Percentiles rank a stretch among this genome's conserved stretches.
Evolutionary conservation across 2,113 vertebrate genomes (phyloP).

Genomic region (Lontra canadensis): DNA sequence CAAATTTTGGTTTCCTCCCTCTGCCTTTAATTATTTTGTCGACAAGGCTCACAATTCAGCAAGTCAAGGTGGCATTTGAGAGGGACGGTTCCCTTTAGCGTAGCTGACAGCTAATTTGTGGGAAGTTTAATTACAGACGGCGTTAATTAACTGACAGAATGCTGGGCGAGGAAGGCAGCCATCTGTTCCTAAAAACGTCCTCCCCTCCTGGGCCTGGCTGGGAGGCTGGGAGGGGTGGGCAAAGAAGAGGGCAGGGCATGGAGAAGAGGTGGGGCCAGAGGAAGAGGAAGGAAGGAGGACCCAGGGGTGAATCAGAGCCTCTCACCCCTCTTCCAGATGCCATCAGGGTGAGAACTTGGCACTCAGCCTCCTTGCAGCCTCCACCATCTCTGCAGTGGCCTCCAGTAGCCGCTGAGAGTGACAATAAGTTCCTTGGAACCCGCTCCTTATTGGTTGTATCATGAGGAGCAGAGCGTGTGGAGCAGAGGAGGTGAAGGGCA

Average conservation of each 20-base stretch:
- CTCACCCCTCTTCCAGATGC: neutral
- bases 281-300: neutral
- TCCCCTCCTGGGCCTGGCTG: slow-evolving; percentile 67
- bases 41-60: slow-evolving; percentile 82
- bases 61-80: slow-evolving; percentile 88
- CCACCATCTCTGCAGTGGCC: neutral
- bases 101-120: slow-evolving; percentile 91
- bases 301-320: neutral
- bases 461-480: slow-evolving; percentile 22
- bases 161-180: slow-evolving; percentile 84
- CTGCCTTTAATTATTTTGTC: slow-evolving; percentile 83
- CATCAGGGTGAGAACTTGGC: neutral
- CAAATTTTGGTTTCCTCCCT: slow-evolving; percentile 51
- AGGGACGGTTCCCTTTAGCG: slow-evolving; percentile 87
- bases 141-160: slow-evolving; percentile 91
- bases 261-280: neutral
- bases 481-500: neutral
- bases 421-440: neutral
- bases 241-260: accelerated
- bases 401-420: neutral
- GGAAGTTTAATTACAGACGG: slow-evolving; percentile 92
- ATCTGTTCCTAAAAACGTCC: slow-evolving; percentile 84
- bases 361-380: neutral
- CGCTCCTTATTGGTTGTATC: neutral
- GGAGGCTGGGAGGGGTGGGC: slow-evolving; percentile 44